phyloP scores from a whole-genome alignment of 2,113 vertebrate genomes.

The Cyanocitta stelleri region DNA sequence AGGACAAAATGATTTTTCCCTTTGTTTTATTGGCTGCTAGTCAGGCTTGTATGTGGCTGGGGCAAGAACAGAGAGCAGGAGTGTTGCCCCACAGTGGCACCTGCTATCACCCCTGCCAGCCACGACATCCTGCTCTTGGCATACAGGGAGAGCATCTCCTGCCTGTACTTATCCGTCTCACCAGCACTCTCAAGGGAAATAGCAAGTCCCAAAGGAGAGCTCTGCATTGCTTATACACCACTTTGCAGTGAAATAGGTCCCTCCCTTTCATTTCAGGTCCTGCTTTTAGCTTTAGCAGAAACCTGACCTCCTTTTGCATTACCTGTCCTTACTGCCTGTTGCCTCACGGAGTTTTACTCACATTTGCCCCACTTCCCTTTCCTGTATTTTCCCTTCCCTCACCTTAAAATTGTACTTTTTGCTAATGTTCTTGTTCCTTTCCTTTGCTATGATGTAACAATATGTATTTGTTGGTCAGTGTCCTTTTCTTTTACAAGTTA shows the following conservation, averaged over 20 bases:
- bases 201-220: background rate
- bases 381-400: background rate
- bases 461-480: background rate
- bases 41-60: rapidly evolving
- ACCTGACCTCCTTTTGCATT: background rate
- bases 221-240: background rate
- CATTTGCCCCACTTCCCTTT: background rate
- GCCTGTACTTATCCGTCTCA: rapidly evolving
- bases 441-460: background rate
- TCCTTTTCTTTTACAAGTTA: background rate
- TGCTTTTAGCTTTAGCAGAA: background rate
- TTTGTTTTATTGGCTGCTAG: background rate
- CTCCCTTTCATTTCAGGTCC: background rate
- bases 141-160: rapidly evolving
- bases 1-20: background rate
- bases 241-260: background rate
- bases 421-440: background rate
- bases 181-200: background rate
- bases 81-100: no score
- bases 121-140: rapidly evolving
- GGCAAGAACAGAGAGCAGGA: background rate
- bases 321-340: background rate
- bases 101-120: background rate
- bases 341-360: background rate
- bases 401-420: background rate